Base-by-base conservation (phyloP, 53 echinoderm and acorn worm species). In the Paelopatides confundens region DNA sequence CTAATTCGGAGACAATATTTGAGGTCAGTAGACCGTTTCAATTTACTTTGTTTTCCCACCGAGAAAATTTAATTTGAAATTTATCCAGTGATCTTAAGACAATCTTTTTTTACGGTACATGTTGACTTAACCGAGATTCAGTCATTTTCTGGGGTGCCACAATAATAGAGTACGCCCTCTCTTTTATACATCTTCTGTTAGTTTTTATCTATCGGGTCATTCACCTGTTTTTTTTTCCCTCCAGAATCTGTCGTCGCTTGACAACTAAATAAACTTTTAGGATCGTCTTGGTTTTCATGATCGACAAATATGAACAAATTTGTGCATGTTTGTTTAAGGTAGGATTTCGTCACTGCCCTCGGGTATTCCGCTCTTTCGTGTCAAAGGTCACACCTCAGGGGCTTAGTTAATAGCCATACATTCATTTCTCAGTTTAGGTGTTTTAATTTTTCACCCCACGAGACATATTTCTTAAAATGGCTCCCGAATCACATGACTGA, bases 321-420 rank as follows among this genome's bases (percentile, higher is more conserved):
- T 71, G 71, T 71, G 26, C 71, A 71, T 71, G 71, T 71, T 71
- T 71, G 71, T 71, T 71, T 46, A 71, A 71, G 71, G 46, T 71
- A 37, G 39, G 40, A 38, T 38, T 37, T 71, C 71, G 40, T 38
- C 28, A 26, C 27, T 74, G 46, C 40, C 74, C 74, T 74, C 28
- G 39, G 74, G 74, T 74, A 40, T 74, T 74, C 74, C 74, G 74
- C 40, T 46, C 27, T 39, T 37, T 74, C 12, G 40, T 74, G 74
- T 74, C 74, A 74, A 58, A 58, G 58, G 58, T 58, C 58, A 26
- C 58, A 58, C 58, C 58, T 58, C 58, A 23, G 58, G 58, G 58
- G 58, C 58, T 58, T 58, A 58, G 58, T 58, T 58, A 18, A 58
- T 18, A 18, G n/a, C 24, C 58, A 18, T 10, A 58, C 15, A 58